Conservation (phyloP, 2,797 vertebrate species). For the Emys orbicularis region DNA sequence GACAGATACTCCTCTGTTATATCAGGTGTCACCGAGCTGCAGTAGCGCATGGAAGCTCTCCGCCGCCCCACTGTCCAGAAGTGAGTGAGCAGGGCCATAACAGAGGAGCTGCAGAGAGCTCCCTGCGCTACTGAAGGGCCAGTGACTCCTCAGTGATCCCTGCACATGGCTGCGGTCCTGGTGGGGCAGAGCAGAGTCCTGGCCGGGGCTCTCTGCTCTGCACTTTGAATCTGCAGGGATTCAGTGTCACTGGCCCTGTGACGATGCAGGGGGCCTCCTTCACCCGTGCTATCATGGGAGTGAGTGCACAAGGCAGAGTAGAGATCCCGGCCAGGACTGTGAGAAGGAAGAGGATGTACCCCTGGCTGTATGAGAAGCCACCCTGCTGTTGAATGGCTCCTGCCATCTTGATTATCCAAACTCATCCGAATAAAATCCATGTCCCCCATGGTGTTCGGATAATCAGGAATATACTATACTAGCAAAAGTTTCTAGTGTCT, state of each 20-base stretch:
- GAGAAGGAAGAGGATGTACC: not conserved
- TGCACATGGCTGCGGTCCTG: not conserved
- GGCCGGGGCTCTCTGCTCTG: not conserved
- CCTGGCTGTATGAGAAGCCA: not conserved
- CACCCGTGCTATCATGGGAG: too few species aligned
- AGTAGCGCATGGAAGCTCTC: too few species aligned
- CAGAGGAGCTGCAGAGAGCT: not conserved
- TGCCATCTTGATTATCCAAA: not conserved
- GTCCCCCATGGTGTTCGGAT: not conserved
- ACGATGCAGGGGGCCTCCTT: too few species aligned
- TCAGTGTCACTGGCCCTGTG: too few species aligned
- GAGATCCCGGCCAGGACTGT: not conserved
- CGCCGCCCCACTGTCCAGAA: not conserved
- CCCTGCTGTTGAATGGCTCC: not conserved
- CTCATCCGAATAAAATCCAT: not conserved
- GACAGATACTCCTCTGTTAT: not conserved
- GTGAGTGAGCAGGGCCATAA: not conserved
- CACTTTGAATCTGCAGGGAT: too few species aligned
- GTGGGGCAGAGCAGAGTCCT: too few species aligned
- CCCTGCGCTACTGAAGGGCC: not conserved
- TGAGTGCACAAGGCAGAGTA: not conserved
- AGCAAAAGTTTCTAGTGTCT: not conserved
- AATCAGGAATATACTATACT: not conserved
- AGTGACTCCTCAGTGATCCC: not conserved
- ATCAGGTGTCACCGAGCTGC: not conserved